A percentile compares a stretch with the other conserved stretches of the same genome.
phyloP scores from a whole-genome alignment of 2,113 vertebrate species.

The Colaptes auratus region DNA sequence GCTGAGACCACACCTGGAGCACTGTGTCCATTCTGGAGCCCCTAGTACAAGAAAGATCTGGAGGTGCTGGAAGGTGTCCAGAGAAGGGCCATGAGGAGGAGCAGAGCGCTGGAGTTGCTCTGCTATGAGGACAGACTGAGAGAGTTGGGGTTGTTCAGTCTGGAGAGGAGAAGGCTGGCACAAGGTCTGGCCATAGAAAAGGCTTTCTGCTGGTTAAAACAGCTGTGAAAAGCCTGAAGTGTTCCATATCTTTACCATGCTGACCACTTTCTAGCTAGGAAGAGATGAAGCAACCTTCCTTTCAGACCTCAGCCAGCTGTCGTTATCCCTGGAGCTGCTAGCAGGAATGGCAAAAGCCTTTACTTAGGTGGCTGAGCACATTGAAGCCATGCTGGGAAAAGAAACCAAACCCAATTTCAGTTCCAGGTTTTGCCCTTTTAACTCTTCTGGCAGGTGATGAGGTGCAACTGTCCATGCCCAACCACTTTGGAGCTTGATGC shows the following conservation, averaged over 20 bases:
- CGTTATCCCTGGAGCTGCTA: not conserved
- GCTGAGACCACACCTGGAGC: too few relatives aligned
- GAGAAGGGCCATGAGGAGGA: too few relatives aligned
- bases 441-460: not conserved
- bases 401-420: not conserved
- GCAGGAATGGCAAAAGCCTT: not conserved
- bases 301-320: not conserved
- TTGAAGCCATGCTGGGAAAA: not conserved
- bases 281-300: not conserved
- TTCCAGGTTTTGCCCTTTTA: conserved; percentile 28
- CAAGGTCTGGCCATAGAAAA: not conserved
- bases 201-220: not conserved
- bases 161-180: too few relatives aligned
- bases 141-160: too few relatives aligned
- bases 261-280: not conserved
- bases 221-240: not conserved
- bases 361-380: not conserved
- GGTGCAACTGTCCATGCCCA: conserved; percentile 13
- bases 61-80: too few relatives aligned
- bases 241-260: not conserved
- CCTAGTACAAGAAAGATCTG: too few relatives aligned
- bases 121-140: too few relatives aligned
- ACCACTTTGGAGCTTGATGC: conserved; percentile 63
- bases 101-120: too few relatives aligned
- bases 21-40: too few relatives aligned